Base-by-base conservation (phyloP, 2,888 invertebrate genomes). In the Cerastoderma edule region DNA sequence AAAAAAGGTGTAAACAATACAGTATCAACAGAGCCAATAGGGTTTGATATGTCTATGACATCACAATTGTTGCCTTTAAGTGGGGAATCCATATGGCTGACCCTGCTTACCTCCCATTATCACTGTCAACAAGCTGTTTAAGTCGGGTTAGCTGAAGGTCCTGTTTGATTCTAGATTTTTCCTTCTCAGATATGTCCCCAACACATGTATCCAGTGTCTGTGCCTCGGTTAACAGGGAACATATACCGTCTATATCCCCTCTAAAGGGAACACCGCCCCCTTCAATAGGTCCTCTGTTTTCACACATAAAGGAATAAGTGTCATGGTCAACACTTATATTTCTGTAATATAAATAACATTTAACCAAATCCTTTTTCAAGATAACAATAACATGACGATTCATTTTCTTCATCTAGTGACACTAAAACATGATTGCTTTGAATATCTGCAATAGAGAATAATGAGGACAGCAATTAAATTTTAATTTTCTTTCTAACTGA, bases 141-240 rank as follows among this genome's bases (percentile, higher is more conserved):
- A 81, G 60, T 46, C 64, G 63, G 46, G 71, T 60, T 32, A 78
- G 27, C 73, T 81, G 81, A 33, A 54, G 27, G 16, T 75, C 60
- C 33, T 81, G 81, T 71, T 73, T 78, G n/a, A 54, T 27, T 5
- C 16, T 46, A 30, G 57, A 60, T 24, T 60, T 57, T 5, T 76
- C 76, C 3, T 44, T 65, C 32, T 72, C 72, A 8, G 57, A 35
- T 44, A 56, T 48, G 16, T 76, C 73, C 28, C 39, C 60, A 22
- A 63, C 57, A 24, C 53, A 48, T 0, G 28, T 65, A 57, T 85
- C 85, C n/a, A 85, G 8, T 10, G 80, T 46, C 66, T 84, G 83
- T 16, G 83, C 80, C 67, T 85, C 83, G 30, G 77, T 82, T 0
- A 85, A 71, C n/a, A 85, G 39, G 24, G 85, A 85, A 53, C 56